Evolutionary conservation across 2,797 vertebrate genomes (phyloP).

Genomic region (Helarctos malayanus): DNA sequence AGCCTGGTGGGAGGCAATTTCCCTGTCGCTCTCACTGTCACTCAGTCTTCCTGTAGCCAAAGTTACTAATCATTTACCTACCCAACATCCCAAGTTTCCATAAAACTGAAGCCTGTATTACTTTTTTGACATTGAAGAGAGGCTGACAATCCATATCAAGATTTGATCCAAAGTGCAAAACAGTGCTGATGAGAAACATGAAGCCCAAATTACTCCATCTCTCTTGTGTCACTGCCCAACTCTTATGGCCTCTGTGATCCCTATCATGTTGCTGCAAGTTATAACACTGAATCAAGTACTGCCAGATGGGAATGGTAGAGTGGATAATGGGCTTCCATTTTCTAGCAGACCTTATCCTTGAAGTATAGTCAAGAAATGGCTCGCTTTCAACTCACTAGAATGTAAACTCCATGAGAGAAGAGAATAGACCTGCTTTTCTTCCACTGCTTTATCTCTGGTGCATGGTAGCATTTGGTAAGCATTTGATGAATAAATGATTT

Average conservation of each 20-base stretch:
- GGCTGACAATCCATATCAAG: slow-evolving; percentile 16
- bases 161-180: slow-evolving; percentile 29
- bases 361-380: background rate
- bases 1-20: background rate
- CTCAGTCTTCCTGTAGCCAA: slow-evolving; percentile 27
- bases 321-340: background rate
- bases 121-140: slow-evolving; percentile 15
- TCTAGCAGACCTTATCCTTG: background rate
- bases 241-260: background rate
- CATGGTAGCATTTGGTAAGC: background rate
- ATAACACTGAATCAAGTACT: background rate
- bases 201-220: background rate
- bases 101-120: slow-evolving; percentile 45
- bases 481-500: background rate
- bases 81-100: slow-evolving; percentile 36
- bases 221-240: background rate
- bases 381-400: background rate
- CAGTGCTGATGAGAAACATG: slow-evolving; percentile 23
- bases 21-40: background rate
- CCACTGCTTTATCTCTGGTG: background rate
- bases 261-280: background rate
- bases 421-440: fast-evolving
- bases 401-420: background rate
- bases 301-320: background rate
- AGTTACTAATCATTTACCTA: slow-evolving; percentile 56